Base-by-base conservation (phyloP, 1,140 invertebrate genomes). In the Drosophila kurseongensis region DNA sequence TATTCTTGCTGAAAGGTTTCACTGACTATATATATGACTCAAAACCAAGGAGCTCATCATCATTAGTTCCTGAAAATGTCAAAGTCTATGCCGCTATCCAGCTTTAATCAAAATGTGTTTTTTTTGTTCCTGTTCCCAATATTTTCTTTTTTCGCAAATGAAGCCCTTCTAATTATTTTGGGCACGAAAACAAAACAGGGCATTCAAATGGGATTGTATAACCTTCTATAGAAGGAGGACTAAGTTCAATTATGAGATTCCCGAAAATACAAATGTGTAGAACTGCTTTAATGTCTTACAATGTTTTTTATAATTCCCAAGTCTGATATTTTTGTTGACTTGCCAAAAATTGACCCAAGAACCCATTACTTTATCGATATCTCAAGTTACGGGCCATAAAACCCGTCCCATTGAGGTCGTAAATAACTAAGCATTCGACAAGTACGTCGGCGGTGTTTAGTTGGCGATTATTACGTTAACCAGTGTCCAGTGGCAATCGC, bases 21-120 rank as follows among this genome's bases (percentile, higher is more conserved):
- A 9, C 13, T 18, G 2, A 13, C 35, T 57, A 8, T 47, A 56
- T 69, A 47, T 68, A 69, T 38, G 7, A 8, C 35, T 35, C 12
- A 2, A 6, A 32, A 52, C 8, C 7, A 9, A 29, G 3, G 16
- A 8, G 14, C 48, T 79, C 71, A 75, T 80, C 69, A 67, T 54
- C 71, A 75, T 44, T 48, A 65, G 18, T 12, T 47, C 18, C 36
- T 27, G 50, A 45, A 40, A 62, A 58, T 75, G 73, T 58, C 74
- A 57, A 62, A 55, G 63, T 41, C 51, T 48, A 60, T 18, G 41
- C n/a, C 29, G 2, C 45, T 66, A 68, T 68, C 65, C 8, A 32
- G 5, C 23, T 23, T 23, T 23, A 23, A 23, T 3, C 23, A 23
- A 23, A 23, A 23, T 23, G 4, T 23, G 23, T 18, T 18, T 2